Percentiles rank a stretch among this genome's conserved stretches.
These are phyloP conservation scores for Frankliniella fusca DNA, from an alignment of 2,888 invertebrate genomes.

Conservation along the genomic window DNA sequence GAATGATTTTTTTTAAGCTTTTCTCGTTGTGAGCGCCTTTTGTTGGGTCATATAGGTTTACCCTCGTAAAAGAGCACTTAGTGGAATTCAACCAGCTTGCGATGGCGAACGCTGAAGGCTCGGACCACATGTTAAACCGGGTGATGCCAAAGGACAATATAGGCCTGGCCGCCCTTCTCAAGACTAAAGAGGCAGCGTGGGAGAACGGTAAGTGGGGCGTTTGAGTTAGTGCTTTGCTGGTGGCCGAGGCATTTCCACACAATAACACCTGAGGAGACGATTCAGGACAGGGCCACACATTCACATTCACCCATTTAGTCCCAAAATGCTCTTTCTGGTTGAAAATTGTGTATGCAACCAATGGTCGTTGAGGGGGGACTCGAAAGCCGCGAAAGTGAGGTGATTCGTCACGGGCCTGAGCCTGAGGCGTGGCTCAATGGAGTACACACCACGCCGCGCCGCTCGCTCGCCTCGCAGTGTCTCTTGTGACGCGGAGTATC, in stretches of 20 bases:
- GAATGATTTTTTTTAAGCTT: not conserved
- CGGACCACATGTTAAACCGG: conserved; percentile 95
- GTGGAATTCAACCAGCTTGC: conserved; percentile 98
- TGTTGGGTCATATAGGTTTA: conserved; percentile 68
- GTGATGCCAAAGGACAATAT: conserved; percentile 99
- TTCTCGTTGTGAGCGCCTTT: conserved; percentile 31
- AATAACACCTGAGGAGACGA: not conserved
- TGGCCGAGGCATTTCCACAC: not conserved
- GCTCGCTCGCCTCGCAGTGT: not conserved
- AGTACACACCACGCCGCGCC: too few species aligned
- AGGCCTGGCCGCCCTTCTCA: conserved; percentile 89
- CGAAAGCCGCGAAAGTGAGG: too few species aligned
- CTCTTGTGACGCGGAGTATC: not conserved
- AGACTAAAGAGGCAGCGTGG: conserved; percentile 93
- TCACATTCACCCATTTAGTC: too few species aligned
- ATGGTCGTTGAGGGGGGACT: too few species aligned
- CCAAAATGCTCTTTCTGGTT: too few species aligned
- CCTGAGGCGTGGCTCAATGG: too few species aligned
- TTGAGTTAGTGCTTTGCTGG: not conserved
- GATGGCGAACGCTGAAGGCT: conserved; percentile 96
- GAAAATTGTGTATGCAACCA: too few species aligned
- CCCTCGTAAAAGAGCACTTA: conserved; percentile 89
- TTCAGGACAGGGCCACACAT: too few species aligned
- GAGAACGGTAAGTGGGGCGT: conserved; percentile 63
- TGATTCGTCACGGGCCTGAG: too few species aligned